Evolutionary conservation across 2,797 vertebrate species (phyloP).

Genomic region (Manis pentadactyla): DNA sequence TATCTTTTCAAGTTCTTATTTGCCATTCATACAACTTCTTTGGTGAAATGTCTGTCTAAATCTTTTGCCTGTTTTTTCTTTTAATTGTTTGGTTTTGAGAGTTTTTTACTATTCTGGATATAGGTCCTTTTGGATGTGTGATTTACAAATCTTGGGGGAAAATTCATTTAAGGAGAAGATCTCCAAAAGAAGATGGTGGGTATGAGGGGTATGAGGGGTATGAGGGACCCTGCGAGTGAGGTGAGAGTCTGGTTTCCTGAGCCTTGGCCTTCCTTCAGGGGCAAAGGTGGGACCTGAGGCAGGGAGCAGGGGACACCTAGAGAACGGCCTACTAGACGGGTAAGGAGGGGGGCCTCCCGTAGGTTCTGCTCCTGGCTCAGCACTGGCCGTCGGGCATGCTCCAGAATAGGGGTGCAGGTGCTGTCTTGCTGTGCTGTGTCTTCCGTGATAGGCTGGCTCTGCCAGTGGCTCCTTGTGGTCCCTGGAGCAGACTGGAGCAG

Average conservation of each 20-base stretch:
- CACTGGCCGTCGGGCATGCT: not conserved
- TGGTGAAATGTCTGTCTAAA: not conserved
- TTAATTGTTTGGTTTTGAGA: not conserved
- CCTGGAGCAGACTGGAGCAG: not conserved
- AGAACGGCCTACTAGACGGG: not conserved
- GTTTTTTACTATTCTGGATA: slow-evolving; percentile 10
- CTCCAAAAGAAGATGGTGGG: not conserved
- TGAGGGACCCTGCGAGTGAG: not conserved
- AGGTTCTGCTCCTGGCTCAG: not conserved
- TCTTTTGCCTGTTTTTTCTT: not conserved
- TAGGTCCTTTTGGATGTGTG: not conserved
- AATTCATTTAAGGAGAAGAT: not conserved
- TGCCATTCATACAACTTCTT: not conserved
- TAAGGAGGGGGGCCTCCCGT: not conserved
- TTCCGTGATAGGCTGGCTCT: not conserved
- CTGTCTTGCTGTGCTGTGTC: not conserved
- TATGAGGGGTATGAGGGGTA: not conserved
- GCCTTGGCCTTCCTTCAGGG: not conserved
- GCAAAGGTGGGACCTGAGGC: not conserved
- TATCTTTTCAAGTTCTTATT: not conserved
- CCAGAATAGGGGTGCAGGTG: not conserved
- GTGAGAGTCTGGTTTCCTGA: not conserved
- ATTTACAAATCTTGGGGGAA: not conserved
- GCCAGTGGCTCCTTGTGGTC: not conserved
- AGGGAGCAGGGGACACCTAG: not conserved